Percentiles rank a stretch among this genome's conserved stretches.
These are phyloP conservation scores for cat (Felis catus) DNA, from an alignment of 2,113 vertebrate species.

Conservation along the genomic window F.catus_Fca126_mat1.0 CM031417.1:138039001-138039500, in stretches of 20 bases:
- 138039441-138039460: background rate
- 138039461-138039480: background rate
- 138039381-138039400: rapidly evolving
- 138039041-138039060: background rate
- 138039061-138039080: constrained; percentile 5
- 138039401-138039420: background rate
- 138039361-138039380: background rate
- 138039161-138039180: rapidly evolving
- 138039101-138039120: background rate
- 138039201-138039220: rapidly evolving
- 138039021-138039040: background rate
- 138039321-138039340: background rate
- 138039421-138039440: rapidly evolving
- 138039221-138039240: rapidly evolving
- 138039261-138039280: background rate
- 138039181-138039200: rapidly evolving
- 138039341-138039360: background rate
- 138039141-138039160: background rate
- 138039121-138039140: background rate
- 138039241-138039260: background rate
- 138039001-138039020: background rate
- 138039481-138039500: background rate
- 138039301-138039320: background rate
- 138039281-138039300: background rate
- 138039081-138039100: background rate